Evolutionary conservation across 2,797 vertebrate genomes (phyloP).

Genomic region (Lycodopsis pacificus): DNA sequence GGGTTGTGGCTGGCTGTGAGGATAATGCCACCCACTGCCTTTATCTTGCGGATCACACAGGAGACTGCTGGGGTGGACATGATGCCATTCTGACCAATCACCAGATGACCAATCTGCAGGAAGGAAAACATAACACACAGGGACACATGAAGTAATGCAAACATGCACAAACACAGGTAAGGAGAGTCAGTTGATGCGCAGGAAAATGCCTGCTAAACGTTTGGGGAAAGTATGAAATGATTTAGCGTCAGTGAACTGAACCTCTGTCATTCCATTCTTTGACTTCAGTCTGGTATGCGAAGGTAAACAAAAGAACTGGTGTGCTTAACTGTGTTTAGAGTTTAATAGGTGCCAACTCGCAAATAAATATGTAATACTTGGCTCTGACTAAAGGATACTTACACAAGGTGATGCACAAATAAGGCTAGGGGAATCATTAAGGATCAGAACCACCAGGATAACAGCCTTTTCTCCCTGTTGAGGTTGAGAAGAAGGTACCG

Average conservation of each 20-base stretch:
- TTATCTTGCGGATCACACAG: slow-evolving; percentile 96
- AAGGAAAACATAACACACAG: slow-evolving; percentile 19
- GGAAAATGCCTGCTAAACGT: neutral
- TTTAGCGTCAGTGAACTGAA: neutral
- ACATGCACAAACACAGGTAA: neutral
- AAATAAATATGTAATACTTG: neutral
- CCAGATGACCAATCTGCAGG: slow-evolving; percentile 90
- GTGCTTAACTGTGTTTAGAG: neutral
- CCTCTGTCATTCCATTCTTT: neutral
- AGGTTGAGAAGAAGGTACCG: neutral
- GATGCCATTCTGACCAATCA: slow-evolving; percentile 97
- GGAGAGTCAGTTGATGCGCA: neutral
- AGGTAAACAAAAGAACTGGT: neutral
- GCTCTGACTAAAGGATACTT: neutral
- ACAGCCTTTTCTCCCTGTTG: neutral
- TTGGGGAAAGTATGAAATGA: neutral
- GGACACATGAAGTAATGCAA: neutral
- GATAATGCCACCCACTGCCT: slow-evolving; percentile 97
- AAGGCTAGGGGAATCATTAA: neutral
- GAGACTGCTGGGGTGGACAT: slow-evolving; percentile 98
- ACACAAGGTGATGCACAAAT: neutral
- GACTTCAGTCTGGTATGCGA: neutral
- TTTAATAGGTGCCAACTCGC: neutral
- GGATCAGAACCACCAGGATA: neutral
- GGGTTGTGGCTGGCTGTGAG: slow-evolving; percentile 98